A percentile compares a stretch with the other conserved stretches of the same genome.
phyloP scores from a whole-genome alignment of 2,888 invertebrate genomes.

The Eupeodes luniger region DNA sequence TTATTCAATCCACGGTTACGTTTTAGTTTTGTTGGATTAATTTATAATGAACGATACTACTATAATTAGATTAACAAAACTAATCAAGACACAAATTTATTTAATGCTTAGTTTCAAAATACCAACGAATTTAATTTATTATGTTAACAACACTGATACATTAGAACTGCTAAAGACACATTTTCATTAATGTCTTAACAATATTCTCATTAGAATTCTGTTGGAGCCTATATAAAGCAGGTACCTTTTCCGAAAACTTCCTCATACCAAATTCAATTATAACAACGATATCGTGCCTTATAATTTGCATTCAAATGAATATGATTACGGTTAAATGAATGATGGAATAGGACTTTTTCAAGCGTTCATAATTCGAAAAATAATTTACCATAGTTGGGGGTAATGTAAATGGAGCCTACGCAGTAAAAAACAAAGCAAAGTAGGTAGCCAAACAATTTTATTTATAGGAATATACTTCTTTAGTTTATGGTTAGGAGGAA shows the following conservation, averaged over 20 bases:
- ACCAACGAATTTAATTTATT: too few species aligned
- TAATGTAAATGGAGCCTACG: background rate
- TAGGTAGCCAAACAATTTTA: too few species aligned
- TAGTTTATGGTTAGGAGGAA: too few species aligned
- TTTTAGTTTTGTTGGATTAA: background rate
- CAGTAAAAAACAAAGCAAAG: background rate
- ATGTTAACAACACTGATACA: too few species aligned
- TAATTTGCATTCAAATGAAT: conserved; percentile 32
- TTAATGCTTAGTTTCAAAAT: background rate
- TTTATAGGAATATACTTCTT: too few species aligned
- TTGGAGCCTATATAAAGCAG: background rate
- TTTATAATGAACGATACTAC: background rate
- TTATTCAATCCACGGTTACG: background rate
- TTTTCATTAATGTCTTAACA: background rate
- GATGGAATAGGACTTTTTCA: background rate
- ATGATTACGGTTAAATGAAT: background rate
- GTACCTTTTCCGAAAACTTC: background rate
- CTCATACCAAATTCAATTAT: background rate
- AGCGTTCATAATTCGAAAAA: background rate
- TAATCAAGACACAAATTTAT: background rate
- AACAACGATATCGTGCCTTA: background rate
- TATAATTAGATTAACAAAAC: background rate
- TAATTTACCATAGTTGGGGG: background rate
- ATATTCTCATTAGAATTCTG: background rate
- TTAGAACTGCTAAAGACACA: background rate